Base-by-base conservation (phyloP, 2,888 invertebrate species). In the Chloromyia formosa region DNA sequence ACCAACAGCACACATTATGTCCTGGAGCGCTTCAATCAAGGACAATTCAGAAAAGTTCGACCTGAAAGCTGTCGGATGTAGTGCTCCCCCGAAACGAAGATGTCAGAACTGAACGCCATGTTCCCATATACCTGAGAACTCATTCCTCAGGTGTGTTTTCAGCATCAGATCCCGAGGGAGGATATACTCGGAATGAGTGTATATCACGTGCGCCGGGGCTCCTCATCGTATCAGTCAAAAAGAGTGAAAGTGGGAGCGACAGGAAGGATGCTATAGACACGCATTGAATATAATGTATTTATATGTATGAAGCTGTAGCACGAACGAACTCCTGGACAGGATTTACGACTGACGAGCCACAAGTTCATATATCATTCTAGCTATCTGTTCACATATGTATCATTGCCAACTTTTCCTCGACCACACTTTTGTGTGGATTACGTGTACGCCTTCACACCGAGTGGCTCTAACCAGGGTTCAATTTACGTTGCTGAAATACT, bases 51-150 rank as follows among this genome's bases (percentile, higher is more conserved):
- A 12, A 27, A 71, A 20, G 42, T 40, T 58, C 40, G n/a, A 69
- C 35, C 10, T 71, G 71, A 71, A 71, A 58, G 71, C 56, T 71
- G 71, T 71, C 71, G 56, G 42, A 56, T 58, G 56, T 53, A 12
- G 49, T 35, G n/a, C 27, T 66, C 45, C 22, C 66, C 66, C 12
- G n/a, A 66, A 66, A 66, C 1, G 22, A 35, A 66, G 16, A 64
- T 64, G 45, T 20, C 42, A 18, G 20, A 22, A 66, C 10, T 18
- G 4, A 4, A 20, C 1, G 10, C 10, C 16, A 7, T 35, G 27
- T 35, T 7, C 27, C 27, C 7, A 35, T 35, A 35, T 66, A 35
- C 49, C 66, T 35, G 66, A 35, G 20, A 49, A 18, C 45, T 22
- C 45, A 45, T 66, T 66, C 66, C 49, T 66, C 66, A 66, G 66